These are phyloP conservation scores for Aegithalos caudatus DNA, from an alignment of 2,113 vertebrate species.

Conservation along the genomic window DNA sequence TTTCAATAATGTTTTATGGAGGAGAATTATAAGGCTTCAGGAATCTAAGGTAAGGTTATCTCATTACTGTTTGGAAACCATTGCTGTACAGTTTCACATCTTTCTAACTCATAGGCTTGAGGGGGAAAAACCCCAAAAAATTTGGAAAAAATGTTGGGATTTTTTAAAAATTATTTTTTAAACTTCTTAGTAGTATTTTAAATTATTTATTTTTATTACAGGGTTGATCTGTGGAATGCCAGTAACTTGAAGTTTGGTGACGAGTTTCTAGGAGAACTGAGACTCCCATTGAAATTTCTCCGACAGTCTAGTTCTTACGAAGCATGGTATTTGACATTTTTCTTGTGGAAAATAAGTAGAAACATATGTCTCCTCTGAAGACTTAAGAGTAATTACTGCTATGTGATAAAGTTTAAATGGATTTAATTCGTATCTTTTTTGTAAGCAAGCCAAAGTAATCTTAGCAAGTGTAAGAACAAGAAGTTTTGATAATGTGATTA, in stretches of 20 bases:
- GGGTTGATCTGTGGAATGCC: slow-evolving; percentile 96
- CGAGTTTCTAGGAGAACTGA: slow-evolving; percentile 93
- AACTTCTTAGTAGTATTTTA: background rate
- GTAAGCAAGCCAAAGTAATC: slow-evolving; percentile 42
- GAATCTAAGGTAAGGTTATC: background rate
- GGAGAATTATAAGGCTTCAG: background rate
- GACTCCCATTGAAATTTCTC: slow-evolving; percentile 87
- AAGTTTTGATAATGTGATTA: slow-evolving; percentile 17
- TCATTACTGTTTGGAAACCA: background rate
- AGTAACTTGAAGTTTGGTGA: slow-evolving; percentile 98
- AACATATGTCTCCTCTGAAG: slow-evolving; percentile 18
- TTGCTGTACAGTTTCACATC: background rate
- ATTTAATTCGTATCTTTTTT: slow-evolving; percentile 9
- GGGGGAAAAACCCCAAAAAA: background rate
- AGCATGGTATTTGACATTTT: slow-evolving; percentile 84
- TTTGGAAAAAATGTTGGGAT: background rate
- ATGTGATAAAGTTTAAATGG: slow-evolving; percentile 41
- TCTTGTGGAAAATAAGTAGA: slow-evolving; percentile 31
- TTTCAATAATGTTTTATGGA: background rate
- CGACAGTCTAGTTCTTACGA: slow-evolving; percentile 87
- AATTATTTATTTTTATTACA: slow-evolving; percentile 57
- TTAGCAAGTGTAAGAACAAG: slow-evolving; percentile 27
- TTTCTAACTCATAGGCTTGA: background rate
- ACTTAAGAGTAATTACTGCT: slow-evolving; percentile 26
- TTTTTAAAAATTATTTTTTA: background rate